Evolutionary conservation across 2,888 invertebrate genomes (phyloP).

Genomic region (Tubiluchus corallicola): DNA sequence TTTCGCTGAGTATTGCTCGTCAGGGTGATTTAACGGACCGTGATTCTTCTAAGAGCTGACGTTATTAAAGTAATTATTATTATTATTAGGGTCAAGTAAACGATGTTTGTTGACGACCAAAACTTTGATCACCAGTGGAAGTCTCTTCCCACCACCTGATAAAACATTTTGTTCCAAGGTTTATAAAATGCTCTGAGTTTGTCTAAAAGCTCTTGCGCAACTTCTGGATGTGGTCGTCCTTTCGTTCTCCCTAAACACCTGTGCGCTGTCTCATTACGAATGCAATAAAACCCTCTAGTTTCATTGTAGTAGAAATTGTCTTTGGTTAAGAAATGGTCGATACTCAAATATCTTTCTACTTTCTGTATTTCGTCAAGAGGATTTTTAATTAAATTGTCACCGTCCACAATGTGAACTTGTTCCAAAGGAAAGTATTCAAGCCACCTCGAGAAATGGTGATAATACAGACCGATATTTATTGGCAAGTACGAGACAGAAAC

Average conservation of each 20-base stretch:
- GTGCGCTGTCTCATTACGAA: constrained; percentile 35
- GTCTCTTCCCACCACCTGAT: constrained; percentile 75
- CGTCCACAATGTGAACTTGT: constrained; percentile 73
- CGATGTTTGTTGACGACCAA: too few relatives aligned
- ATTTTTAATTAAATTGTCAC: constrained; percentile 72
- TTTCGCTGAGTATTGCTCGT: too few relatives aligned
- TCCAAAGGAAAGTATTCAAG: constrained; percentile 73
- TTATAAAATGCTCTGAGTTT: constrained; percentile 66
- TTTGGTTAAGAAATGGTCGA: constrained; percentile 47
- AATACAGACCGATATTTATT: constrained; percentile 59
- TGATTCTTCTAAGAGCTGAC: too few relatives aligned
- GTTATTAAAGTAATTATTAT: too few relatives aligned
- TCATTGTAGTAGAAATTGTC: constrained; percentile 91
- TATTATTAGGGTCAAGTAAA: too few relatives aligned
- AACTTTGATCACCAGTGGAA: constrained; percentile 79
- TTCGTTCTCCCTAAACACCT: constrained; percentile 73
- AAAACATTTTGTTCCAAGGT: constrained; percentile 77
- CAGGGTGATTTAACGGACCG: too few relatives aligned
- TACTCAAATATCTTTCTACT: constrained; percentile 67
- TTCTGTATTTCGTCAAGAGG: constrained; percentile 67
- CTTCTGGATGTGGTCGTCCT: constrained; percentile 64
- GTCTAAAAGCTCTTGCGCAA: constrained; percentile 56
- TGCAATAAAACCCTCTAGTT: constrained; percentile 87
- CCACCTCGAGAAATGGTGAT: constrained; percentile 75
- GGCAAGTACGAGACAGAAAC: constrained; percentile 32